Conservation (phyloP, 2,797 vertebrate genomes). For the Serranus cabrilla region DNA sequence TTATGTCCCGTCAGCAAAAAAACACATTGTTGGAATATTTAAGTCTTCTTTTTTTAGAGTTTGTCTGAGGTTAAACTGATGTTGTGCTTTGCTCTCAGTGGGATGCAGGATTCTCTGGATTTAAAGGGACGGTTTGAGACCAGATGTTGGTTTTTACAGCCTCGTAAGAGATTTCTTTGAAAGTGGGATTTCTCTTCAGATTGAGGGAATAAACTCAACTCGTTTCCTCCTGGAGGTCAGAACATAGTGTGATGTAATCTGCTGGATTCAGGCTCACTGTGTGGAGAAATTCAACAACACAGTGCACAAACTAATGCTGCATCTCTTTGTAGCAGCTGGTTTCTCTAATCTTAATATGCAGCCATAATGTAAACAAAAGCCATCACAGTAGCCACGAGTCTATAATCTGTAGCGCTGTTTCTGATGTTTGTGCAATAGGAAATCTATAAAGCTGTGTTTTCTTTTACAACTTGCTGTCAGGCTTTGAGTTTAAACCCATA, state of each 20-base stretch:
- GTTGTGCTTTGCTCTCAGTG: constrained; percentile 28
- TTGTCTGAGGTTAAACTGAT: constrained; percentile 27
- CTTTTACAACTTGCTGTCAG: neutral
- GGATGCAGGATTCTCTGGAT: constrained; percentile 1
- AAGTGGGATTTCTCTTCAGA: constrained; percentile 33
- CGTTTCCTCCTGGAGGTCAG: constrained; percentile 10
- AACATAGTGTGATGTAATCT: neutral
- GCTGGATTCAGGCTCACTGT: neutral
- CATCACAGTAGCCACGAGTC: neutral
- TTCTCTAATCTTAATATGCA: neutral
- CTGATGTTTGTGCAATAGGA: neutral
- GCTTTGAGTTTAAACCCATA: neutral
- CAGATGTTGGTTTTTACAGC: constrained; percentile 60
- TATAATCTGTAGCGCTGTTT: too few species aligned
- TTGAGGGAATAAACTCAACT: constrained; percentile 8
- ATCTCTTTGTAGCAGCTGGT: neutral
- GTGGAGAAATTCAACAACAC: neutral
- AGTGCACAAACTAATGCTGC: neutral
- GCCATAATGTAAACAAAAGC: neutral
- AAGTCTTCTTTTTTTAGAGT: constrained; percentile 13
- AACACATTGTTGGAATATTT: constrained; percentile 5
- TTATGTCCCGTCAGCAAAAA: neutral
- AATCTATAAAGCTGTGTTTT: neutral
- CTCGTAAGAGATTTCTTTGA: constrained; percentile 62
- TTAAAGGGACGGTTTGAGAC: constrained; percentile 28